Evolutionary conservation across 2,797 vertebrate species (phyloP), one percentile per base, ranked within the genome.

Genomic region (Acrossocheilus fasciatus): DNA sequence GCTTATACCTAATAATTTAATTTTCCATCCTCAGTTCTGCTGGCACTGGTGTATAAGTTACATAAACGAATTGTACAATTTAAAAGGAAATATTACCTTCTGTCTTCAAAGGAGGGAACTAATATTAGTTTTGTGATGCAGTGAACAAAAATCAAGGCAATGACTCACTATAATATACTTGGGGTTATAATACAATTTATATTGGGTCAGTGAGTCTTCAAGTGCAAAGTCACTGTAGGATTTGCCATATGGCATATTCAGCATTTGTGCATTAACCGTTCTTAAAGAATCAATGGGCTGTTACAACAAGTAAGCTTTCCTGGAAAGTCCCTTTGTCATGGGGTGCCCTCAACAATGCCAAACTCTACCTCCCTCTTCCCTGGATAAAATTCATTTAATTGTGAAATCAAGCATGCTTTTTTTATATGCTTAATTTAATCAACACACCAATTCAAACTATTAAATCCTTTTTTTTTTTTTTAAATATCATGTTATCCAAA

Each of bases 321-420:
- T 72, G 62, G 79, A 82, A 86, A 86, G 77, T 59, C 79, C 79
- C 47, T 88, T 88, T 81, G 85, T 87, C 85, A 87, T 36, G 76
- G 68, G 81, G 74, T 84, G 75, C 23, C 54, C 43, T 73, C 30
- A 73, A 80, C 45, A 84, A 81, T 75, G 78, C 84, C 79, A 88
- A 84, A 75, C 18, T 52, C 64, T 30, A 15, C 59, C 39, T 74
- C 76, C 47, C 77, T 77, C 36, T 75, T 81, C 36, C 73, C 30
- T 70, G 43, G 69, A 84, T 84, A 43, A 68, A 47, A 62, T 57
- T 43, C 20, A 79, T 76, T 47, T 50, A 4, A 43, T 85, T 80
- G 68, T 72, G 68, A 80, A 85, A 80, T 72, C 41, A 73, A 68
- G 52, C 84, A 45, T 64, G 84, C 81, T 83, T 87, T 81, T 81